Evolutionary conservation across 2,797 vertebrate genomes (phyloP), one percentile per base, ranked within the genome.

Genomic region (Lepidocolaptes lacrymiger): DNA sequence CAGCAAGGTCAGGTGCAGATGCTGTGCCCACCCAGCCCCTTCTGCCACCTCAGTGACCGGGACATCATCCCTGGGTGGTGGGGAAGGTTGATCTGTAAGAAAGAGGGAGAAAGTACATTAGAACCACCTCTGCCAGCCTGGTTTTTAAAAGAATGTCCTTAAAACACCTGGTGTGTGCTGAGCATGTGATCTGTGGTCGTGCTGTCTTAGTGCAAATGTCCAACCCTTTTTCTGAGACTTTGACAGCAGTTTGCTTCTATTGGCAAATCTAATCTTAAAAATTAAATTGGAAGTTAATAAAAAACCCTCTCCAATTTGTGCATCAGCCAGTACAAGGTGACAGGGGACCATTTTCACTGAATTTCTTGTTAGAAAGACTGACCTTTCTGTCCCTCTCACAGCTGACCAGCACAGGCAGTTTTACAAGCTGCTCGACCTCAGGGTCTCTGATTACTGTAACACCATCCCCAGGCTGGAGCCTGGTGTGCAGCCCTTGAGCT

Each of bases 371-470:
- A 1, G 51, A 14, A 80, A 6, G 80, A 2, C 55, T 71, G 77
- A 94, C 89, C 86, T 95, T 90, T 76, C 64, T 13, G 24, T 36
- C 41, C 15, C 88, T 56, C 39, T 1, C 5, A 0, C 88, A 18
- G 64, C 18, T 11, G 56, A 73, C 22, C 0, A 2, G 81, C 6
- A 2, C 4, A 0, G 93, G 92, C 92, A 69, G 71, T n/a, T 75
- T 55, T 7, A 62, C 86, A 15, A 15, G 41, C 89, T 28, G 69
- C 64, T 68, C 41, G 21, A 66, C 78, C 95, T 68, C 7, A 3
- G 43, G 46, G 63, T 92, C 93, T 96, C 92, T 52, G 58, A 11
- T 95, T 85, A 75, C 95, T 36, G 93, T 88, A 93, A 95, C 19
- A 43, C 73, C 95, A 95, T 96, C 92, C 95, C 75, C 69, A 82